These are phyloP conservation scores for Ptychadena robeensis DNA, from an alignment of 2,797 vertebrate species.

Conservation along the genomic window DNA sequence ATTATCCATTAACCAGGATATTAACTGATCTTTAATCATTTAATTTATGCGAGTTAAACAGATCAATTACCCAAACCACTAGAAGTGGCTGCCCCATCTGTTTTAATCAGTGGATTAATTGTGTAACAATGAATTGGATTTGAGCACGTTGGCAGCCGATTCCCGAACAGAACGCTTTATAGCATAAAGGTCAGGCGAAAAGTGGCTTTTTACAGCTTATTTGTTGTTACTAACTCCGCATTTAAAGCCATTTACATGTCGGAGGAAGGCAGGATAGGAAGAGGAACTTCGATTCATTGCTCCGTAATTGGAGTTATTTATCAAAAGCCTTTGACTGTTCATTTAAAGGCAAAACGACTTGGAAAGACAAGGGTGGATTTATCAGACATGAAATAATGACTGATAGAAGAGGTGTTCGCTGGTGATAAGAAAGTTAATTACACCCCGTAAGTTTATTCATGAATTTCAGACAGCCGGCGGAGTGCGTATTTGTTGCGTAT, in stretches of 20 bases:
- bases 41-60: conserved; percentile 56
- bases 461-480: not conserved
- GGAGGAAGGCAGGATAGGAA: conserved; percentile 10
- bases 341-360: conserved; percentile 27
- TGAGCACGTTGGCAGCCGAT: conserved; percentile 39
- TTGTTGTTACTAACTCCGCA: conserved; percentile 35
- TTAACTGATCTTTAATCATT: conserved; percentile 48
- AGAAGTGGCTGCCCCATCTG: conserved; percentile 41
- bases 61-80: conserved; percentile 54
- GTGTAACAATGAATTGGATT: conserved; percentile 58
- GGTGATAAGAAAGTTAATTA: not conserved
- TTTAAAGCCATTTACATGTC: conserved; percentile 36
- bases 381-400: not conserved
- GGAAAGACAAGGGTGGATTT: not conserved
- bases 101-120: conserved; percentile 61
- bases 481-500: not conserved
- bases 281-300: conserved; percentile 38
- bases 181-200: conserved; percentile 54
- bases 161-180: conserved; percentile 40
- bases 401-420: conserved; percentile 6
- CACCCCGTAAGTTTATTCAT: conserved; percentile 1
- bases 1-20: conserved; percentile 36
- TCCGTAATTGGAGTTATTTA: conserved; percentile 29
- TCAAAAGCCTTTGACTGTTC: conserved; percentile 21
- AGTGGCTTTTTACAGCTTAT: conserved; percentile 43